Evolutionary conservation across 2,888 invertebrate genomes (phyloP), one percentile per base, ranked within the genome.

Genomic region (Drosophila parthenogenetica): DNA sequence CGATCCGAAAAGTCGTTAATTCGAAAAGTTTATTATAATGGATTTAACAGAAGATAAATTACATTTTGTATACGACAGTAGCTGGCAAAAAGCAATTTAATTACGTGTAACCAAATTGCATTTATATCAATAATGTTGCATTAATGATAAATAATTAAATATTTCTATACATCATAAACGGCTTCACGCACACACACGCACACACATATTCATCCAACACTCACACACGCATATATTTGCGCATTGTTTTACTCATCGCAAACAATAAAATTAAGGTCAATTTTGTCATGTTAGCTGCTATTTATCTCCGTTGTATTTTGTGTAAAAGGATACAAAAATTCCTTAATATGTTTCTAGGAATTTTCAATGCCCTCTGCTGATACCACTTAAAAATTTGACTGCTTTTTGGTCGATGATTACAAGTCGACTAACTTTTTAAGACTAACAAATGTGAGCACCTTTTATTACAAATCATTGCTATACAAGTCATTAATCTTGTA

Each of bases 131-230:
- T 86, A 79, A 79, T 64, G 57, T 65, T 48, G 64, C 66, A 58
- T 81, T 81, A 84, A 84, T 84, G 79, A 73, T 75, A 81, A 86
- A 77, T 84, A 86, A 84, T 84, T 73, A 81, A 72, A 77, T 75
- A 81, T 73, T 82, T 76, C 73, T 68, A 73, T 68, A 69, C 55
- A 49, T 58, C 42, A 62, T 42, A 29, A 37, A 50, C 29, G 57
- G 51, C 55, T 57, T 42, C 57, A 58, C 39, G 37, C 42, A 14
- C 45, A 22, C 14, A 51, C 39, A 49, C 50, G 51, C 39, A 37
- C 16, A 66, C 43, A 35, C 48, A 62, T 19, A 19, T 3, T 2
- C 16, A n/a, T n/a, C n/a, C n/a, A n/a, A 55, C 25, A 10, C 16
- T 25, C 43, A 40, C 22, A 58, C 19, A 11, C 17, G 43, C 25